Percentiles rank a stretch among this genome's conserved stretches.
These are phyloP conservation scores for Zaprionus camerounensis DNA, from an alignment of 1,140 invertebrate species.

Conservation along the genomic window DNA sequence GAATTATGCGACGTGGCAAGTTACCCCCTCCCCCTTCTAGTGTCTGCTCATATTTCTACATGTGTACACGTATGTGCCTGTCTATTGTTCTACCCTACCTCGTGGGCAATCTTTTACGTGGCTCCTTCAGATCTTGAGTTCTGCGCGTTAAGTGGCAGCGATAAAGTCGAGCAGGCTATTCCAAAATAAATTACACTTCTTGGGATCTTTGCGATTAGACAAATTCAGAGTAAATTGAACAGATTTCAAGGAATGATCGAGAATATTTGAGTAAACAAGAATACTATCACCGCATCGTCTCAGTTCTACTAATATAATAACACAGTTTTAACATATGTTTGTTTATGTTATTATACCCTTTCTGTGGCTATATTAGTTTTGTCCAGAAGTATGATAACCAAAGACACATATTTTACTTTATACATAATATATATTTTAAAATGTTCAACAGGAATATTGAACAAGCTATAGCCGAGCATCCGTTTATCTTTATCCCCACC, in stretches of 20 bases:
- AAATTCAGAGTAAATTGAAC: neutral
- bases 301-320: too few species aligned
- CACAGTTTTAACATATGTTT: too few species aligned
- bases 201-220: neutral
- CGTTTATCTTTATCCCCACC: too few species aligned
- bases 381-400: too few species aligned
- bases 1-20: slow-evolving; percentile 35
- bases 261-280: too few species aligned
- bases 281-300: too few species aligned
- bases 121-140: slow-evolving; percentile 20
- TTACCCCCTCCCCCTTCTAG: slow-evolving; percentile 1
- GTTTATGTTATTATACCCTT: too few species aligned
- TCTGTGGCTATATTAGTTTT: too few species aligned
- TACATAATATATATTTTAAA: too few species aligned
- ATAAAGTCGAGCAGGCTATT: slow-evolving; percentile 18
- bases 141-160: slow-evolving; percentile 18
- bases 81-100: slow-evolving; percentile 17
- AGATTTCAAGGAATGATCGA: neutral
- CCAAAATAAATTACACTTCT: neutral
- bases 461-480: too few species aligned
- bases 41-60: slow-evolving; percentile 24
- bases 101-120: slow-evolving; percentile 48
- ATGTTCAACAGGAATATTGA: too few species aligned
- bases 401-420: too few species aligned
- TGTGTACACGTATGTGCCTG: neutral